A percentile compares a stretch with the other conserved stretches of the same genome.
These are phyloP conservation scores for Melanostigma gelatinosum DNA, from an alignment of 2,113 vertebrate species.

Conservation along the genomic window DNA sequence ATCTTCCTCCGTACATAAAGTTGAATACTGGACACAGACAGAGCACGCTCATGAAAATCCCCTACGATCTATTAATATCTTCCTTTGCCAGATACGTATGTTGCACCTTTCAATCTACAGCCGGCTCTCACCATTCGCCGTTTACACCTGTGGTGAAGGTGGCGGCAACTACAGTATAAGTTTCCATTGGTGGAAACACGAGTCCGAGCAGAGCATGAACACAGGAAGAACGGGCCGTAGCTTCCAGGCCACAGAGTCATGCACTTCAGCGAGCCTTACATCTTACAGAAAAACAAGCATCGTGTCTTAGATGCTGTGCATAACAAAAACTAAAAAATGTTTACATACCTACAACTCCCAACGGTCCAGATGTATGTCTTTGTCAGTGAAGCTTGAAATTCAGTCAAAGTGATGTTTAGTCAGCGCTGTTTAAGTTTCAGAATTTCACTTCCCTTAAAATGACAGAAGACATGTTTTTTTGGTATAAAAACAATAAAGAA, in stretches of 20 bases:
- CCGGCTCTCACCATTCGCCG: background rate
- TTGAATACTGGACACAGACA: background rate
- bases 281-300: background rate
- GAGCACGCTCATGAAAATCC: background rate
- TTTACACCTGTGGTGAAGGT: conserved; percentile 39
- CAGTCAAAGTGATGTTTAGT: background rate
- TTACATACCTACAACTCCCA: conserved; percentile 10
- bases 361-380: background rate
- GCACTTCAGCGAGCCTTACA: background rate
- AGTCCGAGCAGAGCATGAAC: conserved; percentile 5
- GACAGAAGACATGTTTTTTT: no score
- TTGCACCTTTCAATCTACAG: background rate
- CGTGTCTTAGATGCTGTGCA: background rate
- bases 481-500: background rate
- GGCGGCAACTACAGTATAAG: conserved; percentile 23
- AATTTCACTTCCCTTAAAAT: conserved; percentile 25
- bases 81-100: background rate
- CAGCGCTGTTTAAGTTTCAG: rapidly evolving
- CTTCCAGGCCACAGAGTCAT: background rate
- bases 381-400: background rate
- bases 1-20: no score
- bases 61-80: conserved; percentile 21
- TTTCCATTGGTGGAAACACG: conserved; percentile 65
- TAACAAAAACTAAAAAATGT: background rate
- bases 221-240: conserved; percentile 19